Evolutionary conservation across 2,888 invertebrate species (phyloP).

Genomic region (Gortyna flavago): DNA sequence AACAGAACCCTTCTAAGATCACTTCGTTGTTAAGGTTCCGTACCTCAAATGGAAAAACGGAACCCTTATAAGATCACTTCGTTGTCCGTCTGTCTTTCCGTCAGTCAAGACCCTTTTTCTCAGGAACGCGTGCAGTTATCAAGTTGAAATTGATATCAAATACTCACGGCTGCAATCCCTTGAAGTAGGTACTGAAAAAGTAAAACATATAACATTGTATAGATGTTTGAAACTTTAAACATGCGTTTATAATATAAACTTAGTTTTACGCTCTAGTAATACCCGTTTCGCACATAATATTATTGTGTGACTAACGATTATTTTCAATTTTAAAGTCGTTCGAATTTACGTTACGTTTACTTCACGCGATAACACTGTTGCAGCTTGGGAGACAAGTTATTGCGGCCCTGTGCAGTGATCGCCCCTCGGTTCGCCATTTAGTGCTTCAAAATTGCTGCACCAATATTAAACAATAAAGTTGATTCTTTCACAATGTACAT

Average conservation of each 20-base stretch:
- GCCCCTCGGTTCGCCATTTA: background rate
- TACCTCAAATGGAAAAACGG: too few relatives aligned
- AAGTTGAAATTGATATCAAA: too few relatives aligned
- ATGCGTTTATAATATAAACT: background rate
- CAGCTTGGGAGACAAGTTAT: background rate
- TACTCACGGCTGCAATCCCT: too few relatives aligned
- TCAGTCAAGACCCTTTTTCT: too few relatives aligned
- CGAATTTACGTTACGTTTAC: background rate
- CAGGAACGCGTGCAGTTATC: too few relatives aligned
- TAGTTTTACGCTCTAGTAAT: background rate
- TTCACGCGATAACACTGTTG: background rate
- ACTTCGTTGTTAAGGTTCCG: too few relatives aligned
- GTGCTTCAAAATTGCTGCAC: background rate
- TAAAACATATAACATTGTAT: too few relatives aligned
- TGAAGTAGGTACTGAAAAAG: too few relatives aligned
- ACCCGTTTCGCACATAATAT: background rate
- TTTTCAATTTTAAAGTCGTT: background rate
- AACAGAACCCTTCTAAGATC: too few relatives aligned
- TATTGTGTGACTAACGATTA: background rate
- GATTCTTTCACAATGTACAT: background rate
- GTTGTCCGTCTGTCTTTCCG: too few relatives aligned
- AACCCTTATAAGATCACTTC: too few relatives aligned
- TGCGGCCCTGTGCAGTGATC: background rate
- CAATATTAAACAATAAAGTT: slow-evolving; percentile 17
- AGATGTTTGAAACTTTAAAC: too few relatives aligned